Evolutionary conservation across 2,113 vertebrate species (phyloP).

Genomic region (Tor tambroides): DNA sequence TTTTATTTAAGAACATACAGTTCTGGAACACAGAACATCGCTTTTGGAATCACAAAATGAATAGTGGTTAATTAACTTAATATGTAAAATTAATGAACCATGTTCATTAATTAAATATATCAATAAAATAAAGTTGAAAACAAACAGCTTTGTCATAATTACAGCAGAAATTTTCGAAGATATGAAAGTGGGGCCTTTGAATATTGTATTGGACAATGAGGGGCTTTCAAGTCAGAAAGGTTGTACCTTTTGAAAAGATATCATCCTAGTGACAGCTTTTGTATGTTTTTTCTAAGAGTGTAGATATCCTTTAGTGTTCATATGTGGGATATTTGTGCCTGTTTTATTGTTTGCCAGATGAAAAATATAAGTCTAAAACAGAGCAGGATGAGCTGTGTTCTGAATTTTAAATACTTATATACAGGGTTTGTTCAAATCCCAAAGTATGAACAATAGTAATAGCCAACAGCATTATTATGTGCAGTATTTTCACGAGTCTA

Average conservation of each 20-base stretch:
- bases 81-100: neutral
- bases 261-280: neutral
- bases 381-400: neutral
- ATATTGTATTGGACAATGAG: neutral
- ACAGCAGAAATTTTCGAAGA: neutral
- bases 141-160: neutral
- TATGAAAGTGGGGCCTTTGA: neutral
- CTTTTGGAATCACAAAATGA: neutral
- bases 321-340: neutral
- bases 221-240: neutral
- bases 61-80: neutral
- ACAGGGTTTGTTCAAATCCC: neutral
- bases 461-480: slow-evolving; percentile 4
- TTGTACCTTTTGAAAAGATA: neutral
- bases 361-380: neutral
- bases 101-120: neutral
- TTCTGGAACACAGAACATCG: neutral
- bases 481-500: neutral
- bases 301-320: neutral
- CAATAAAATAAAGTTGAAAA: neutral
- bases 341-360: neutral
- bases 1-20: neutral
- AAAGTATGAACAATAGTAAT: neutral
- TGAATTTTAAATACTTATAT: neutral
- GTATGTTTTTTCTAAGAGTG: neutral